Evolutionary conservation across 2,888 invertebrate species (phyloP), one percentile per base, ranked within the genome.

Genomic region (Anaspis maculata): DNA sequence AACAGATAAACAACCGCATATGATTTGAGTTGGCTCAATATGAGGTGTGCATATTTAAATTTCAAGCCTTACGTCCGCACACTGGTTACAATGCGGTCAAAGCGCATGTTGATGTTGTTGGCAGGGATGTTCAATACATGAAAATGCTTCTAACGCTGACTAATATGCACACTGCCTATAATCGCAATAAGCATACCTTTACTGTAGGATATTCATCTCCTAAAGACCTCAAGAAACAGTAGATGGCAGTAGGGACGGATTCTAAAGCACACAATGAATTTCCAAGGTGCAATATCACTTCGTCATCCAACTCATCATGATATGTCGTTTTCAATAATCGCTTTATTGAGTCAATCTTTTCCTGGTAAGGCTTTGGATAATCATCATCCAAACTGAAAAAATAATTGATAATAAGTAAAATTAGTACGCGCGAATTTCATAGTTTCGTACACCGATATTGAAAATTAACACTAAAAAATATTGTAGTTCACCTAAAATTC

Each of bases 191-290:
- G 38, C 42, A 52, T 59, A 72, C 73, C 54, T 69, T 52, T 26
- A 73, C 68, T 16, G 59, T 64, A 3, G 63, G 57, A 36, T 76
- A 70, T 25, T 69, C 66, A 24, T 63, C 62, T 32, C 51, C 42
- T 36, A 67, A 67, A 3, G 75, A 72, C 45, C 67, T 65, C 15
- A 83, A 59, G 54, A 81, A 83, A 47, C 77, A 76, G 58, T 73
- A 83, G 42, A 84, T 72, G 11, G 83, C 82, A 13, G 82, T 79
- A 2, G 83, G 80, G 5, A 83, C 81, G 0, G 83, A 82, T 42
- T 72, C 69, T n/a, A 77, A 52, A 1, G 83, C 83, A 24, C 72
- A 62, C 3, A 80, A 69, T 36, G 69, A 68, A 53, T 74, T 75
- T 3, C 83, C 83, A 45, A 78, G 54, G 23, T 58, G 52, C 15